These are phyloP conservation scores for Branchipolynoe longqiensis DNA, from an alignment of 2,888 invertebrate species.

Conservation along the genomic window DNA sequence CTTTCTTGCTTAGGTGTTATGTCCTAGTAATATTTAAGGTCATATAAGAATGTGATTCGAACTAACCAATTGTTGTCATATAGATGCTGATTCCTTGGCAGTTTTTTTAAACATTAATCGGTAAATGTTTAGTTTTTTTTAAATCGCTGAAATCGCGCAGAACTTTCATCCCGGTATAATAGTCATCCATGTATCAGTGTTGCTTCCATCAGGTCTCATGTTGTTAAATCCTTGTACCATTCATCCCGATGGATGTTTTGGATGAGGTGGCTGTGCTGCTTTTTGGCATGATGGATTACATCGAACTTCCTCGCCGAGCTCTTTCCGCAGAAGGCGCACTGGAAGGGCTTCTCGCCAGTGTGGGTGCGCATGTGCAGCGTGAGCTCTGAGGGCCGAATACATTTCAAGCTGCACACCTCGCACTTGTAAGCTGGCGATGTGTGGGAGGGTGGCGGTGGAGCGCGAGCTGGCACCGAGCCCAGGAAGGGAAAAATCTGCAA, in stretches of 20 bases:
- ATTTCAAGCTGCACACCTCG: not conserved
- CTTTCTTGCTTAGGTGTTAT: no score
- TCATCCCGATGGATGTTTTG: not conserved
- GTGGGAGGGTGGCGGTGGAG: not conserved
- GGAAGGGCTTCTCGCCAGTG: slow-evolving; percentile 47
- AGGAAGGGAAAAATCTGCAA: not conserved
- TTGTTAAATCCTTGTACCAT: not conserved
- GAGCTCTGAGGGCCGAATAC: not conserved
- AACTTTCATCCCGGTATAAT: no score
- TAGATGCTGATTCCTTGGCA: no score
- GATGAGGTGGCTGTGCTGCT: not conserved
- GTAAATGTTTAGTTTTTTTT: no score
- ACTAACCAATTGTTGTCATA: no score
- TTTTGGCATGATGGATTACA: not conserved
- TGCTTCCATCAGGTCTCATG: not conserved
- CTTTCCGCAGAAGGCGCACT: not conserved
- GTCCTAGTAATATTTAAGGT: no score
- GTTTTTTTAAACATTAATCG: no score
- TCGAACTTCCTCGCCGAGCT: not conserved
- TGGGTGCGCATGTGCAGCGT: slow-evolving; percentile 9
- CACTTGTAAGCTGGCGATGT: not conserved
- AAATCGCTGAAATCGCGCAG: no score
- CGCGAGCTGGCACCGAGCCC: not conserved
- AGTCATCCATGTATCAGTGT: not conserved
- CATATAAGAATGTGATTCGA: no score